phyloP scores from a whole-genome alignment of 2,888 invertebrate species.

The Tenthredo distinguenda region DNA sequence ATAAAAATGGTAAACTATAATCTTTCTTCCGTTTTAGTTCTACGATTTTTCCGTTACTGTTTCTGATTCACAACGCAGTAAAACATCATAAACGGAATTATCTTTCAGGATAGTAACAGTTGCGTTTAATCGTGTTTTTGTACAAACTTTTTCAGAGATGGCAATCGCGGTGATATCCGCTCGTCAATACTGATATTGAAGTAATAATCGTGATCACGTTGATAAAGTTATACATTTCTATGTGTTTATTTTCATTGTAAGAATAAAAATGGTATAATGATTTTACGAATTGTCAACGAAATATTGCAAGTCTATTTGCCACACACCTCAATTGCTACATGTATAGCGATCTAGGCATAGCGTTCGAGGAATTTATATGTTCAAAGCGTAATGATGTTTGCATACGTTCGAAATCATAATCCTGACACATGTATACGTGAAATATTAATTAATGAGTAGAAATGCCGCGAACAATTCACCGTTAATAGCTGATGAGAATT shows the following conservation, averaged over 20 bases:
- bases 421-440: slow-evolving; percentile 8
- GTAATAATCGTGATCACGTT: neutral
- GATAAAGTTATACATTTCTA: slow-evolving; percentile 1
- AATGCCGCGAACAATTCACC: neutral
- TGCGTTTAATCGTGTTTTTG: slow-evolving; percentile 3
- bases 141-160: neutral
- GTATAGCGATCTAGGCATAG: neutral
- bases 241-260: neutral
- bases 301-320: neutral
- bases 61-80: neutral
- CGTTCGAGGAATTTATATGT: neutral
- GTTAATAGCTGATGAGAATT: neutral
- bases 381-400: slow-evolving; percentile 29
- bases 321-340: neutral
- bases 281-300: neutral
- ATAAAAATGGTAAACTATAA: neutral
- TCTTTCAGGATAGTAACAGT: neutral
- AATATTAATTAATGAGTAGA: neutral
- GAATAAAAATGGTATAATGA: neutral
- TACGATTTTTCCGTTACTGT: neutral
- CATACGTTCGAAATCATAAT: slow-evolving; percentile 25
- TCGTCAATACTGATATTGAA: neutral
- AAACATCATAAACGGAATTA: neutral
- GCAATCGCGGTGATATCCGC: neutral
- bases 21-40: neutral